Conservation (phyloP, 2,113 vertebrate genomes). For the Orientallactaga bullata region DNA sequence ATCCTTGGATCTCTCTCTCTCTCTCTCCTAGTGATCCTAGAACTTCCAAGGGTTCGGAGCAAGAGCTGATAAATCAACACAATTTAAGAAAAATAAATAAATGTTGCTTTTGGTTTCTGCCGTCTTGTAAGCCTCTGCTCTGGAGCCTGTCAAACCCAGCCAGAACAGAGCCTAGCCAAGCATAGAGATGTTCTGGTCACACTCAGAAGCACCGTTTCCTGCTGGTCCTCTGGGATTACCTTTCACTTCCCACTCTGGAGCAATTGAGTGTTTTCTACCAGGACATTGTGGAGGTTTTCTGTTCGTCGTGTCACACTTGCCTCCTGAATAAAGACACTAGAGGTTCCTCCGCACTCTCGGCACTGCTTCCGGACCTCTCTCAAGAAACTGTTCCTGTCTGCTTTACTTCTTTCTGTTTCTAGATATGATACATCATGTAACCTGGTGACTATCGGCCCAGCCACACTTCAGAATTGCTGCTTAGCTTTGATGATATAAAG, state of each 20-base stretch:
- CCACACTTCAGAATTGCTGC: background rate
- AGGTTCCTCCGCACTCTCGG: background rate
- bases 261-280: background rate
- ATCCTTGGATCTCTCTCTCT: background rate
- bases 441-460: background rate
- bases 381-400: background rate
- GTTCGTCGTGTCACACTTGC: background rate
- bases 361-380: background rate
- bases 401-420: conserved; percentile 19
- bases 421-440: background rate
- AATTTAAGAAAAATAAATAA: no score
- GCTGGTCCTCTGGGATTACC: background rate
- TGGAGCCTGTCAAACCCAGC: background rate
- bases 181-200: background rate
- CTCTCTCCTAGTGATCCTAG: background rate
- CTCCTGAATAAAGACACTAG: background rate
- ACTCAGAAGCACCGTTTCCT: background rate
- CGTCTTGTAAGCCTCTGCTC: background rate
- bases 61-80: background rate
- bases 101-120: background rate
- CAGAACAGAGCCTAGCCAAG: background rate
- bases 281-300: background rate
- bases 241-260: background rate
- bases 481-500: background rate
- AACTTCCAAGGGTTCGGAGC: background rate